phyloP scores from a whole-genome alignment of 2,113 vertebrate genomes.

The Lepisosteus osseus region DNA sequence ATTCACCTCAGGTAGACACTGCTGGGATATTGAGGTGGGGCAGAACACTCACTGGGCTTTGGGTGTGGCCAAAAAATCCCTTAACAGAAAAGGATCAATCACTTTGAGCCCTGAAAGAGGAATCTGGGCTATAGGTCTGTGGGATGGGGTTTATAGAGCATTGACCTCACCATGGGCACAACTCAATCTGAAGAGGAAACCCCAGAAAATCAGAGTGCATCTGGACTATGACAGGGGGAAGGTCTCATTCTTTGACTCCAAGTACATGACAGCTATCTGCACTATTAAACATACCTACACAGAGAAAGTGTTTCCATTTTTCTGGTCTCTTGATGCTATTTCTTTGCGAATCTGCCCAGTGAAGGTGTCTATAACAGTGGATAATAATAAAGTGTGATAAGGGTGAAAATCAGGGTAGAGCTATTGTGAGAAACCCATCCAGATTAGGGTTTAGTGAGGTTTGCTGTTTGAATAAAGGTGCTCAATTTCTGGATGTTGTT shows the following conservation, averaged over 20 bases:
- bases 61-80: conserved; percentile 32
- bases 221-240: conserved; percentile 26
- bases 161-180: conserved; percentile 28
- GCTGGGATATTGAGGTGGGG: conserved; percentile 42
- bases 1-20: conserved; percentile 26
- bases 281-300: conserved; percentile 24
- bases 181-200: neutral
- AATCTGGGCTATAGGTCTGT: conserved; percentile 16
- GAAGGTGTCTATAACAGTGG: no score
- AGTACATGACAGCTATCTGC: conserved; percentile 15
- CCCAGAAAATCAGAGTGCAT: no score
- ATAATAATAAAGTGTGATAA: no score
- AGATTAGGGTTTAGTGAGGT: no score
- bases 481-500: no score
- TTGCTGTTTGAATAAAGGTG: no score
- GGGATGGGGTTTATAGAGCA: conserved; percentile 30
- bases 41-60: conserved; percentile 34
- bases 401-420: no score
- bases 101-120: neutral
- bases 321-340: conserved; percentile 8
- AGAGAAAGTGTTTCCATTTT: conserved; percentile 37
- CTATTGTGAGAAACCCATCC: no score
- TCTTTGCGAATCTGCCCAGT: no score
- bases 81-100: neutral
- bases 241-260: conserved; percentile 33